Conservation (phyloP, 2,797 vertebrate genomes). For the Pseudotriccus pelzelni region DNA sequence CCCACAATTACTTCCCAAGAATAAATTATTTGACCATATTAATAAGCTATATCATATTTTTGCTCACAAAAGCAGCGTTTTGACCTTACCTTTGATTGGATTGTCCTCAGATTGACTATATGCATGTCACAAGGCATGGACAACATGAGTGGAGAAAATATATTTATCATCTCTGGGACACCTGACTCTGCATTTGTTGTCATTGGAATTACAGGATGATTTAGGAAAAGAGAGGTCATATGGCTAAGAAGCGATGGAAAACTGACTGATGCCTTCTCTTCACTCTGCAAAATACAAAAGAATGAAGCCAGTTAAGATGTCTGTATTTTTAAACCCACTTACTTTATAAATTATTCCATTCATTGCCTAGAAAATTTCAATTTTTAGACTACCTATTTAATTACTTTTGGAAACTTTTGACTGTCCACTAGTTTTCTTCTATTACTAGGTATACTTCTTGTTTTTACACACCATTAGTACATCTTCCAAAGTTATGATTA, state of each 20-base stretch:
- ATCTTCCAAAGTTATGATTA: not conserved
- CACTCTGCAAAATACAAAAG: constrained; percentile 67
- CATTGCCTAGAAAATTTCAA: not conserved
- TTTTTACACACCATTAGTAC: not conserved
- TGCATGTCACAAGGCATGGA: constrained; percentile 90
- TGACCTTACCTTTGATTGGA: constrained; percentile 85
- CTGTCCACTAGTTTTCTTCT: not conserved
- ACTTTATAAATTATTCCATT: not conserved
- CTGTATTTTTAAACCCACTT: not conserved
- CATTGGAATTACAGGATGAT: constrained; percentile 85
- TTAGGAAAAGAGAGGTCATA: constrained; percentile 81
- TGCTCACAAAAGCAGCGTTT: not conserved
- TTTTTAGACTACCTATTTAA: not conserved
- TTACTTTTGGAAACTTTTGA: not conserved
- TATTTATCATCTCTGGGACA: constrained; percentile 66
- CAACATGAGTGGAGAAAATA: constrained; percentile 78
- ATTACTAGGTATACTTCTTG: not conserved
- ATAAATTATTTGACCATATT: not conserved
- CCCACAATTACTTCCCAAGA: not conserved
- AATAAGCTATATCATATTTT: not conserved
- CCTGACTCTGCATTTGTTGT: constrained; percentile 49
- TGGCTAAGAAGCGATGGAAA: constrained; percentile 89
- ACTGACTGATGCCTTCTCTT: constrained; percentile 76
- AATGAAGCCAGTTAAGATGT: not conserved
- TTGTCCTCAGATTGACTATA: constrained; percentile 86